A percentile compares a stretch with the other conserved stretches of the same genome.
phyloP scores from a whole-genome alignment of 53 echinoderm and acorn worm species.

The Holothuria scabra region DNA sequence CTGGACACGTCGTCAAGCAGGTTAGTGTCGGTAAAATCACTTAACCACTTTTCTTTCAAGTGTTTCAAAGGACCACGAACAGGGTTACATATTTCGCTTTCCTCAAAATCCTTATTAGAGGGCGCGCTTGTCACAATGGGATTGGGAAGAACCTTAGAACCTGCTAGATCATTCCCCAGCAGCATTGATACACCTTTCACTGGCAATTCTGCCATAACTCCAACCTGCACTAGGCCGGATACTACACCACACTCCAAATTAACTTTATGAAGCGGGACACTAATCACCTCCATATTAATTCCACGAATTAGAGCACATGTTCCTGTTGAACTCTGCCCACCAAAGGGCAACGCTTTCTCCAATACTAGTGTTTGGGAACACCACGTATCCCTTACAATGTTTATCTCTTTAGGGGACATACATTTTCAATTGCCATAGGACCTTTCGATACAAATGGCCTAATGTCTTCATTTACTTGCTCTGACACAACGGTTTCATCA shows the following conservation, averaged over 20 bases:
- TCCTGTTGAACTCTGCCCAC: not conserved
- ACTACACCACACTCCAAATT: slow-evolving; percentile 31
- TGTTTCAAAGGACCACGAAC: slow-evolving; percentile 59
- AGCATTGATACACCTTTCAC: slow-evolving; percentile 27
- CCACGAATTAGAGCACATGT: too few species aligned
- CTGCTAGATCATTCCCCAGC: slow-evolving; percentile 37
- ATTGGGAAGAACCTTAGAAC: slow-evolving; percentile 12
- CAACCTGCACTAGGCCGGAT: slow-evolving; percentile 21
- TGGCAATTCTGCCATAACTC: slow-evolving; percentile 25
- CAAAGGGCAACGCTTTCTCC: not conserved
- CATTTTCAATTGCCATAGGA: too few species aligned
- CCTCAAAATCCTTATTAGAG: too few species aligned
- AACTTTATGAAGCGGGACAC: slow-evolving; percentile 22
- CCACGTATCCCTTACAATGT: too few species aligned
- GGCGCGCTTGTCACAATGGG: slow-evolving; percentile 44
- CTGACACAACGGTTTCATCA: slow-evolving; percentile 1
- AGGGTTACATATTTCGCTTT: slow-evolving; percentile 54
- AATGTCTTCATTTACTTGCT: not conserved
- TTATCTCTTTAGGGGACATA: not conserved
- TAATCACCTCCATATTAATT: not conserved
- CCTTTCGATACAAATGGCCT: not conserved
- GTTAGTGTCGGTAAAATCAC: slow-evolving; percentile 18
- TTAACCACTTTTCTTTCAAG: slow-evolving; percentile 55
- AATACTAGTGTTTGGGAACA: not conserved
- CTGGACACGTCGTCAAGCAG: slow-evolving; percentile 62